Percentiles rank a stretch among this genome's conserved stretches.
Conservation (phyloP, 2,113 vertebrate genomes). For the Notiomystis cincta region DNA sequence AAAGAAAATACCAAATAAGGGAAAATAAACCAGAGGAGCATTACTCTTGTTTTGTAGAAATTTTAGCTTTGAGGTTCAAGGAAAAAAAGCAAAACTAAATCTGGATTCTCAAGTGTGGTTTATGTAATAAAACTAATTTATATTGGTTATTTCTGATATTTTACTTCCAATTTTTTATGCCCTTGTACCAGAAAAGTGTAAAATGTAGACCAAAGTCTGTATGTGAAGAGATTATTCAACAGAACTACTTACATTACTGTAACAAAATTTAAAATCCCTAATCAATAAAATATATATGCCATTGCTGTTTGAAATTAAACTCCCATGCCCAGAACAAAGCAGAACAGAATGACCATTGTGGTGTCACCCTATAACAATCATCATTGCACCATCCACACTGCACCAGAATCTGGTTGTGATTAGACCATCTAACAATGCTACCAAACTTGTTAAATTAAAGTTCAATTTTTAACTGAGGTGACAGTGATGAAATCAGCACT, state of each 20-base stretch:
- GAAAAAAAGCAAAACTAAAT: neutral
- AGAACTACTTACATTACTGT: neutral
- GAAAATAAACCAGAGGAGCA: neutral
- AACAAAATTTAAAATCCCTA: neutral
- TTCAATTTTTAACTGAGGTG: neutral
- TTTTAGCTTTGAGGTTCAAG: neutral
- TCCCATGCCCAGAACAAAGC: neutral
- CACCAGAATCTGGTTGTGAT: neutral
- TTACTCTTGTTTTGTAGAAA: neutral
- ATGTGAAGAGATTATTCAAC: neutral
- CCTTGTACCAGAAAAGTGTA: neutral
- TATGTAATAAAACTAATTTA: neutral
- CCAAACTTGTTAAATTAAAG: neutral
- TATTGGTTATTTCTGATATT: neutral
- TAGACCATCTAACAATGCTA: neutral
- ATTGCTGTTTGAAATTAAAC: neutral
- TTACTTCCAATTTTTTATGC: neutral
- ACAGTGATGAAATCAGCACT: neutral
- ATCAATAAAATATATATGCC: neutral
- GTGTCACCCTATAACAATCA: neutral
- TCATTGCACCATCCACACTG: neutral
- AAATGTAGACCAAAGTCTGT: neutral
- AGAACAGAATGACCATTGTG: neutral
- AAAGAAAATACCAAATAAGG: neutral
- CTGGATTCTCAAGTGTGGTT: neutral